Evolutionary conservation across 2,797 vertebrate species (phyloP).

Genomic region (Mormyrus hasselquistii): DNA sequence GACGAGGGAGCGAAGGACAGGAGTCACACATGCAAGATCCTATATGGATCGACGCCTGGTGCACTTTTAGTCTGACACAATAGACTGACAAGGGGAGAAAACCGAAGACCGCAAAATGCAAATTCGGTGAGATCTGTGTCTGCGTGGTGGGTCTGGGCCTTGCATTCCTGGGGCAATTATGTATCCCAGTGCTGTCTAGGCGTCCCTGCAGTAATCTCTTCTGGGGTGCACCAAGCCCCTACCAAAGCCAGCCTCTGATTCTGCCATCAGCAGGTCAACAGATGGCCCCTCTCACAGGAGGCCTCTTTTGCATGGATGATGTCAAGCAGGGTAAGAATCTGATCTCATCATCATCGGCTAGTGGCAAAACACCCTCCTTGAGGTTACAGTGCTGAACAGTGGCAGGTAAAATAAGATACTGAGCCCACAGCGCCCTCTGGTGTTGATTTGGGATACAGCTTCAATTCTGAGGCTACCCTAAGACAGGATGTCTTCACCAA

Average conservation of each 20-base stretch:
- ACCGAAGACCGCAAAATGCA: not conserved
- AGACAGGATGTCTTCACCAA: not conserved
- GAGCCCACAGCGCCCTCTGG: slow-evolving; percentile 3
- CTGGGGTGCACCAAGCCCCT: not conserved
- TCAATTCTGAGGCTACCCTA: not conserved
- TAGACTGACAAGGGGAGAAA: not conserved
- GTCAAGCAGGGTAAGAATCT: slow-evolving; percentile 66
- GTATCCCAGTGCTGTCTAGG: not conserved
- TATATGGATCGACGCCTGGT: not conserved
- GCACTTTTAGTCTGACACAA: not conserved
- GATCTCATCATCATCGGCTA: slow-evolving; percentile 59
- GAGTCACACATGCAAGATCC: not conserved
- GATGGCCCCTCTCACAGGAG: slow-evolving; percentile 74
- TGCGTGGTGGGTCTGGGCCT: not conserved
- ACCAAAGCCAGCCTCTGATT: not conserved
- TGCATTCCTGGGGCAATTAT: not conserved
- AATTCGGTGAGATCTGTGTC: not conserved
- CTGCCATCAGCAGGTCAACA: slow-evolving; percentile 54
- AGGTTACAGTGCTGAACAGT: slow-evolving; percentile 49
- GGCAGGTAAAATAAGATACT: not conserved
- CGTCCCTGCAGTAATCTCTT: not conserved
- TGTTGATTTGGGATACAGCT: not conserved
- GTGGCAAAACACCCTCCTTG: slow-evolving; percentile 64
- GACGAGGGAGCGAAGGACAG: not conserved
- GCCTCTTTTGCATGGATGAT: slow-evolving; percentile 65